Percentiles rank a stretch among this genome's conserved stretches.
Conservation (phyloP, 1,140 invertebrate genomes). For the Leguminivora glycinivorella region DNA sequence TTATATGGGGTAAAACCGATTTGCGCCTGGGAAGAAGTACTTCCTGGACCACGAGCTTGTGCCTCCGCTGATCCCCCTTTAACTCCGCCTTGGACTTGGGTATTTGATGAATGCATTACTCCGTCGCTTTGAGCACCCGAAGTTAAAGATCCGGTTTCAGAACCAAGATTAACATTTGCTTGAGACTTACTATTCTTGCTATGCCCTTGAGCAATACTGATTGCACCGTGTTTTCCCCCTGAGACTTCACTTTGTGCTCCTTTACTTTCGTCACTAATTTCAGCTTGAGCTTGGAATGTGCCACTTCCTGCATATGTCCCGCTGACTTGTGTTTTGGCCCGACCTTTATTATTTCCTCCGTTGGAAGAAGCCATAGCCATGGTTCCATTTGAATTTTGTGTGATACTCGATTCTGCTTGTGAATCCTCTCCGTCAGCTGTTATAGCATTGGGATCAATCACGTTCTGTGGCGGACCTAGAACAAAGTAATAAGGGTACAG, state of each 20-base stretch:
- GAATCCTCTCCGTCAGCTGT: constrained; percentile 81
- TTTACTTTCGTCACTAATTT: constrained; percentile 86
- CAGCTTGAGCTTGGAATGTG: constrained; percentile 89
- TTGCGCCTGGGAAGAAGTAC: constrained; percentile 91
- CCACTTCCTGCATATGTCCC: constrained; percentile 87
- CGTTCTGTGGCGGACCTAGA: constrained; percentile 62
- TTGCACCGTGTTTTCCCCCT: constrained; percentile 86
- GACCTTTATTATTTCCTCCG: constrained; percentile 85
- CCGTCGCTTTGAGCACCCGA: constrained; percentile 88
- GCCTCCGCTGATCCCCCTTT: constrained; percentile 91
- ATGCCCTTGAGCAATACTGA: constrained; percentile 86
- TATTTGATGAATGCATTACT: constrained; percentile 85
- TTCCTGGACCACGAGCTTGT: constrained; percentile 89
- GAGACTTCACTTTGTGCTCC: constrained; percentile 85
- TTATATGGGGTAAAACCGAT: constrained; percentile 89
- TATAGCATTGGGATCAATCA: constrained; percentile 59
- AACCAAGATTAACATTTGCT: constrained; percentile 86
- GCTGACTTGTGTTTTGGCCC: constrained; percentile 88
- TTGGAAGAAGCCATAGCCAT: constrained; percentile 86
- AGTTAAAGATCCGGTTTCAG: constrained; percentile 85
- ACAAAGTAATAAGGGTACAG: constrained; percentile 27
- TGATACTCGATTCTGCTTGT: constrained; percentile 85
- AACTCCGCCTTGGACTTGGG: constrained; percentile 87
- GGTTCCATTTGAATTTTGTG: constrained; percentile 84
- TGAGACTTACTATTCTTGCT: constrained; percentile 88